Percentiles rank a stretch among this genome's conserved stretches.
Conservation (phyloP, 2,888 invertebrate species). For the Maniola hyperantus region DNA sequence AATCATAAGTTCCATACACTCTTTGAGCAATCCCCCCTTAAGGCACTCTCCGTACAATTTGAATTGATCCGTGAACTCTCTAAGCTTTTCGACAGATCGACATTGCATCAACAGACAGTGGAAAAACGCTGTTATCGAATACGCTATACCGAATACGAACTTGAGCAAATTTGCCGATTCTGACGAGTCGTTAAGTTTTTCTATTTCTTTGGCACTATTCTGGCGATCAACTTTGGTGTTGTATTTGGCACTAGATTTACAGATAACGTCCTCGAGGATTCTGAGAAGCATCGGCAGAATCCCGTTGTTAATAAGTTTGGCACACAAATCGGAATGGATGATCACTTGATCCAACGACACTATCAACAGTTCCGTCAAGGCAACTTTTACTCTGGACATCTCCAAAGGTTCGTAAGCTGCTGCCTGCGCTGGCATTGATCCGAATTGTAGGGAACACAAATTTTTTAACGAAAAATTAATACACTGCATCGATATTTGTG, state of each 20-base stretch:
- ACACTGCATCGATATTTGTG: conserved; percentile 82
- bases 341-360: conserved; percentile 82
- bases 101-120: conserved; percentile 83
- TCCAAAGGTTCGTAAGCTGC: conserved; percentile 58
- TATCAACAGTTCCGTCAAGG: conserved; percentile 81
- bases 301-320: conserved; percentile 83
- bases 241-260: conserved; percentile 61
- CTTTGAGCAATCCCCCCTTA: conserved; percentile 81
- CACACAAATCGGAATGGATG: conserved; percentile 77
- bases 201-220: conserved; percentile 51
- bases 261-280: conserved; percentile 81
- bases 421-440: conserved; percentile 64
- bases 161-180: conserved; percentile 81
- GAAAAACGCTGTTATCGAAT: conserved; percentile 83
- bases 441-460: conserved; percentile 84
- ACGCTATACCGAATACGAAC: conserved; percentile 83
- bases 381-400: conserved; percentile 77
- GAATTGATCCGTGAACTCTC: conserved; percentile 83
- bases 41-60: conserved; percentile 83
- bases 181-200: conserved; percentile 53
- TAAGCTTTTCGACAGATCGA: conserved; percentile 73
- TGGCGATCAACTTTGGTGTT: conserved; percentile 48
- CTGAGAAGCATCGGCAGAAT: conserved; percentile 84
- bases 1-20: conserved; percentile 80
- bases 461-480: conserved; percentile 84